Base-by-base conservation (phyloP, 2,797 vertebrate genomes). In the Echeneis naucrates region DNA sequence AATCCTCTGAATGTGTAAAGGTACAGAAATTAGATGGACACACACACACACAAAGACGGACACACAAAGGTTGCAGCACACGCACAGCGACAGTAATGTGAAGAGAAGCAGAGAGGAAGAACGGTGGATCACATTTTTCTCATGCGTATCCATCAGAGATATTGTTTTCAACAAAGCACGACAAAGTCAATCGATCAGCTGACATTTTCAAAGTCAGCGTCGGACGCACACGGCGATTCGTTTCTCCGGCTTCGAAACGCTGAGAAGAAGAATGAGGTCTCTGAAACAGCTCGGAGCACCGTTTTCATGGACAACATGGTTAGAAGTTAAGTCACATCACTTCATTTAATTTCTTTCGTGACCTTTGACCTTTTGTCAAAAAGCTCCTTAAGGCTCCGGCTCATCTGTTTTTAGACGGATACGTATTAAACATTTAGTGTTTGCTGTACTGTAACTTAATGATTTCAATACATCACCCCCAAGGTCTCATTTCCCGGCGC, bases 161-260 rank as follows among this genome's bases (percentile, higher is more conserved):
- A 66, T 57, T 66, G 47, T 77, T 66, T 77, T 57, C 56, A 80
- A 66, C 67, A 52, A 75, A 75, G 58, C 26, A 37, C 62, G 47
- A 14, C 67, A 19, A 2, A 6, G 9, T 32, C 17, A 53, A 80
- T 77, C 50, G 47, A 80, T 80, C 17, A 37, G 72, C 53, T 76
- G 68, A 68, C 68, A 63, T 72, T 80, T 80, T 53, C 62, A 80
- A 54, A 72, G 47, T 52, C 8, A 37, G 59, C n/a, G 17, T 10
- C 8, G 4, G 12, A 23, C 0, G 35, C 53, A 48, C 62, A 62
- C 33, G 51, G 10, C 8, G n/a, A n/a, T 73, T 48, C 56, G 55
- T 72, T 58, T 58, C 10, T 51, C 1, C 0, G 64, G 59, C 38
- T 4, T 56, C 38, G 0, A 48, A 40, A 56, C 37, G 19, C 30